phyloP scores from a whole-genome alignment of 2,888 invertebrate genomes.

The Drepanosiphum platanoidis region DNA sequence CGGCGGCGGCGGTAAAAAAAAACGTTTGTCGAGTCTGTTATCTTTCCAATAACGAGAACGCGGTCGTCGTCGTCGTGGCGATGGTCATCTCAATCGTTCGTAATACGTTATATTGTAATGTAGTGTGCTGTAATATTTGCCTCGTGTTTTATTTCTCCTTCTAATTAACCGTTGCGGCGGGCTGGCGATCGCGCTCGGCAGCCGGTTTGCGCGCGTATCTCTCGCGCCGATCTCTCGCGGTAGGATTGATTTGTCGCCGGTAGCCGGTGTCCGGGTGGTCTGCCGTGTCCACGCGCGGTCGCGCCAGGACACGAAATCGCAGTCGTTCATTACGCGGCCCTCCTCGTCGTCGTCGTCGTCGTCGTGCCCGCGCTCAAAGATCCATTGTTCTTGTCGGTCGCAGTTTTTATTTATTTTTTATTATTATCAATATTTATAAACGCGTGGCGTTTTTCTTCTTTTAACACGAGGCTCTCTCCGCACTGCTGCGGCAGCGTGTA shows the following conservation, averaged over 20 bases:
- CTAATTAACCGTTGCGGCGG: constrained; percentile 47
- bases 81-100: not conserved
- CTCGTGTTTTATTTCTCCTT: constrained; percentile 17
- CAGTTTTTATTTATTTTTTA: constrained; percentile 18
- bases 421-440: constrained; percentile 39
- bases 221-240: constrained; percentile 41
- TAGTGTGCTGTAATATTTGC: not conserved
- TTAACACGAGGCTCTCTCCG: not conserved
- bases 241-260: constrained; percentile 61
- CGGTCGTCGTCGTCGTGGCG: not conserved
- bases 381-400: constrained; percentile 37
- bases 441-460: constrained; percentile 28
- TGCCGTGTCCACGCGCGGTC: not conserved
- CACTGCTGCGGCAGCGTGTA: not conserved
- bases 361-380: not conserved
- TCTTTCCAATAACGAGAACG: not conserved
- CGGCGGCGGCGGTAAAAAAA: not conserved
- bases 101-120: not conserved
- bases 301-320: constrained; percentile 46
- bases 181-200: not conserved
- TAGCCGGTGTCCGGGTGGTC: constrained; percentile 59
- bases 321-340: constrained; percentile 49
- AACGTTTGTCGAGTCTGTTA: not conserved
- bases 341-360: not conserved
- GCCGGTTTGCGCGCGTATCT: constrained; percentile 39